A percentile compares a stretch with the other conserved stretches of the same genome.
These are phyloP conservation scores for Orestias chungarensis DNA, from an alignment of 2,797 vertebrate species.

Conservation along the genomic window DNA sequence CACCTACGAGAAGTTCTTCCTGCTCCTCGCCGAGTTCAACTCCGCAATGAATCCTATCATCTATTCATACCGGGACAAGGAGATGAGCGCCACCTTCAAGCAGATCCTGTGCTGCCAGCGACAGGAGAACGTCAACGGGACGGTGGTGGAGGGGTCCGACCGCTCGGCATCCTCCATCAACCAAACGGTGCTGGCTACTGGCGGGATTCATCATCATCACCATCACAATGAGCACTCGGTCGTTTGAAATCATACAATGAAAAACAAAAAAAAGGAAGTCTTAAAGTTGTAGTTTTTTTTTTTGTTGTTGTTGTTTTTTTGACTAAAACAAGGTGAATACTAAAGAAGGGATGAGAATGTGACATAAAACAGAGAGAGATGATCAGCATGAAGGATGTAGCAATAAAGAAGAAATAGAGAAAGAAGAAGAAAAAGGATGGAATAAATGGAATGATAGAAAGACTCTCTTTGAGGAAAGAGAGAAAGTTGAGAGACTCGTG, in stretches of 20 bases:
- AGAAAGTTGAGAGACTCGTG: slow-evolving; percentile 57
- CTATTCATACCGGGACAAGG: slow-evolving; percentile 98
- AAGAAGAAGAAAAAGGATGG: slow-evolving; percentile 1
- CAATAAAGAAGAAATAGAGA: slow-evolving; percentile 1
- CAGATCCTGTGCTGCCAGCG: slow-evolving; percentile 98
- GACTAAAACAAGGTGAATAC: slow-evolving; percentile 21
- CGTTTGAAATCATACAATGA: slow-evolving; percentile 82
- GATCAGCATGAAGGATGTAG: slow-evolving; percentile 7
- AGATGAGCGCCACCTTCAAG: slow-evolving; percentile 97
- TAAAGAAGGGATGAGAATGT: slow-evolving; percentile 26
- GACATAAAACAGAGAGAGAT: slow-evolving; percentile 9
- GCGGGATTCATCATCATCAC: slow-evolving; percentile 80
- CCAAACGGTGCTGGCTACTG: slow-evolving; percentile 90
- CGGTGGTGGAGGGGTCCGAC: slow-evolving; percentile 89
- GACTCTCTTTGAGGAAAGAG: slow-evolving; percentile 35
- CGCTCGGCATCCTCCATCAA: slow-evolving; percentile 94
- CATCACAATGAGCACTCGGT: slow-evolving; percentile 96
- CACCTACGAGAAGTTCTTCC: slow-evolving; percentile 96
- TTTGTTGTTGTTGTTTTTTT: slow-evolving; percentile 15
- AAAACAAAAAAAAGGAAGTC: slow-evolving; percentile 52
- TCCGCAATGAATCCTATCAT: slow-evolving; percentile 99
- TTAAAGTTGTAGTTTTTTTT: slow-evolving; percentile 1
- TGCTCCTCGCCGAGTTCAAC: slow-evolving; percentile 97
- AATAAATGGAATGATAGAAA: slow-evolving; percentile 37
- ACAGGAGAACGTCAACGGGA: slow-evolving; percentile 88